phyloP scores from a whole-genome alignment of 2,113 vertebrate species.

The Catharus fuscescens region DNA sequence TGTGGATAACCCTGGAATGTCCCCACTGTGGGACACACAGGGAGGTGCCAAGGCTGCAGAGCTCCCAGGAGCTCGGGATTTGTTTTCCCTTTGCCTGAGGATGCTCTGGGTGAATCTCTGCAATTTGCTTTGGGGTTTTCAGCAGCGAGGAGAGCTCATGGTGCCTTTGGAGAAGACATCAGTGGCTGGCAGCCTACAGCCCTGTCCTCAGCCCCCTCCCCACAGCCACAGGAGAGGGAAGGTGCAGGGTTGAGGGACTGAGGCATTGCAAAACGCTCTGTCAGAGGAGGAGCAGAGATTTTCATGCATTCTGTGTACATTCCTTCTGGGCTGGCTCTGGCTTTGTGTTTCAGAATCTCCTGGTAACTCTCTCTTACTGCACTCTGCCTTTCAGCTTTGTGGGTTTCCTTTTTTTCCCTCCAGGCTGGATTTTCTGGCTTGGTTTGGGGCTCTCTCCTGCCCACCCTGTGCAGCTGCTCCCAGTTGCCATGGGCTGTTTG shows the following conservation, averaged over 20 bases:
- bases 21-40: rapidly evolving
- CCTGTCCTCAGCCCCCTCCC: not conserved
- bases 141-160: not conserved
- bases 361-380: not conserved
- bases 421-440: not conserved
- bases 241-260: not conserved
- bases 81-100: not conserved
- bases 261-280: not conserved
- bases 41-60: rapidly evolving
- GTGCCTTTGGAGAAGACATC: not conserved
- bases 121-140: not conserved
- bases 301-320: slow-evolving; percentile 22
- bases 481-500: not conserved
- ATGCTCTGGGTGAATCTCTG: not conserved
- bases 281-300: slow-evolving; percentile 16
- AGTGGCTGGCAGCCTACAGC: not conserved
- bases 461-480: not conserved
- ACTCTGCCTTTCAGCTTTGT: not conserved
- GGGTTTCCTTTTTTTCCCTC: not conserved
- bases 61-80: rapidly evolving
- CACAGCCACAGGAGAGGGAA: not conserved
- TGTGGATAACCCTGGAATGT: not conserved
- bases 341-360: slow-evolving; percentile 31
- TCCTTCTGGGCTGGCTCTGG: slow-evolving; percentile 22
- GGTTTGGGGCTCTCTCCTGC: not conserved